A percentile compares a stretch with the other conserved stretches of the same genome.
Evolutionary conservation across 2,888 invertebrate genomes (phyloP).

Genomic region (Pristionchus entomophagus): DNA sequence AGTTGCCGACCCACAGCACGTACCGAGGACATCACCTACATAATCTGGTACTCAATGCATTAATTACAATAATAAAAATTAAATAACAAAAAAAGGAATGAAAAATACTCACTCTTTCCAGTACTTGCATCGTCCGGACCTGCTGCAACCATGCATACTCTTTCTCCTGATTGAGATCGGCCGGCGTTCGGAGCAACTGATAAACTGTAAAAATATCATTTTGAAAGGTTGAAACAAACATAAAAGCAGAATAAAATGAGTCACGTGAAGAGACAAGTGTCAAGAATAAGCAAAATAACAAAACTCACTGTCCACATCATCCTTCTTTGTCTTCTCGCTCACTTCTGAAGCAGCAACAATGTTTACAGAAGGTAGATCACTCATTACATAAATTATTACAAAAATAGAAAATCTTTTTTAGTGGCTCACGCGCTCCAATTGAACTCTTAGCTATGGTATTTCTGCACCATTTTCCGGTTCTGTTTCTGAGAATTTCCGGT

Average conservation of each 20-base stretch:
- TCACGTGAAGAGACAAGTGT: background rate
- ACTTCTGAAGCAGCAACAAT: background rate
- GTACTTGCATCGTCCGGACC: background rate
- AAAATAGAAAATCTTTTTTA: background rate
- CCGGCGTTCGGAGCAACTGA: conserved; percentile 19
- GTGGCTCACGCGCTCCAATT: background rate
- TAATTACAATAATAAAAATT: background rate
- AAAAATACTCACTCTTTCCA: conserved; percentile 36
- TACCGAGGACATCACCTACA: conserved; percentile 3
- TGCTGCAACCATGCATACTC: conserved; percentile 44
- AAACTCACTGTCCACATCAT: conserved; percentile 18
- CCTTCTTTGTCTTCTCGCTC: background rate
- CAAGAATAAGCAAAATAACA: background rate
- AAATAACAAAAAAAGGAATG: background rate
- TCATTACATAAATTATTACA: background rate
- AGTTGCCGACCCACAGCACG: conserved; percentile 20
- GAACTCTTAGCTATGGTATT: conserved; percentile 6
- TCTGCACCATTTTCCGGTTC: background rate
- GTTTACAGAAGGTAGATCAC: conserved; percentile 9
- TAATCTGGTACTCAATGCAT: too few relatives aligned
- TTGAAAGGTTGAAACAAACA: background rate
- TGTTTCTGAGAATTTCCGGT: background rate
- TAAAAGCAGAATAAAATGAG: background rate
- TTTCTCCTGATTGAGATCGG: conserved; percentile 43
- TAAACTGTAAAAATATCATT: conserved; percentile 24